Conservation (phyloP, 2,797 vertebrate species). For the Acanthurus lineatus region DNA sequence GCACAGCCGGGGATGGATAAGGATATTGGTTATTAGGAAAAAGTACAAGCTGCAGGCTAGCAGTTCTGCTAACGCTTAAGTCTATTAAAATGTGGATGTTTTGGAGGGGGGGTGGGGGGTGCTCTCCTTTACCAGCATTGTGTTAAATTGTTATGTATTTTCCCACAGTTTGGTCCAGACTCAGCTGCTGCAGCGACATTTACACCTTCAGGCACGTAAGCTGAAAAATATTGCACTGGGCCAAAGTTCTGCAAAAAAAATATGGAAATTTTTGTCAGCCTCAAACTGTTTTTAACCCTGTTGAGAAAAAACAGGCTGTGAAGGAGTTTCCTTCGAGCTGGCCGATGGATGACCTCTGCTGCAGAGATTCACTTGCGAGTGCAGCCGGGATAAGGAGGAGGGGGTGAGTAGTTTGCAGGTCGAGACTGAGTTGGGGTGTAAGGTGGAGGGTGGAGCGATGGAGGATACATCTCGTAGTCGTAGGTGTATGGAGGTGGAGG, state of each 20-base stretch:
- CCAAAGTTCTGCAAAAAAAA: background rate
- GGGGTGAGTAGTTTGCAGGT: conserved; percentile 84
- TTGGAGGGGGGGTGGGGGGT: background rate
- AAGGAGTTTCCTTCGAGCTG: background rate
- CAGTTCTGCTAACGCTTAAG: conserved; percentile 29
- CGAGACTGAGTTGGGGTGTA: conserved; percentile 88
- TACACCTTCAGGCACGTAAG: background rate
- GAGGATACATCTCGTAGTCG: conserved; percentile 90
- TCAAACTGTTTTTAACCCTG: conserved; percentile 14
- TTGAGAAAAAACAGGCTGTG: conserved; percentile 8
- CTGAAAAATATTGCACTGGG: conserved; percentile 32
- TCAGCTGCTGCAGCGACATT: conserved; percentile 1
- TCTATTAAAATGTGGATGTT: conserved; percentile 19
- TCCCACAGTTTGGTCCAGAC: conserved; percentile 13
- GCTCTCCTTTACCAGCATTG: conserved; percentile 32
- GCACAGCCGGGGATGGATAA: conserved; percentile 46
- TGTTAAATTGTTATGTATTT: conserved; percentile 31
- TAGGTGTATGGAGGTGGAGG: conserved; percentile 91
- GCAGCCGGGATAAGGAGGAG: conserved; percentile 91
- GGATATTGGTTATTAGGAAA: conserved; percentile 41
- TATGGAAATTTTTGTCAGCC: background rate
- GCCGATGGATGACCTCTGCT: background rate
- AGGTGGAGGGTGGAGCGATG: conserved; percentile 87
- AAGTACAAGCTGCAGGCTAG: conserved; percentile 40
- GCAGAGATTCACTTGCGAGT: conserved; percentile 83